Conservation (phyloP, 2,797 vertebrate species). For the Staurois parvus region DNA sequence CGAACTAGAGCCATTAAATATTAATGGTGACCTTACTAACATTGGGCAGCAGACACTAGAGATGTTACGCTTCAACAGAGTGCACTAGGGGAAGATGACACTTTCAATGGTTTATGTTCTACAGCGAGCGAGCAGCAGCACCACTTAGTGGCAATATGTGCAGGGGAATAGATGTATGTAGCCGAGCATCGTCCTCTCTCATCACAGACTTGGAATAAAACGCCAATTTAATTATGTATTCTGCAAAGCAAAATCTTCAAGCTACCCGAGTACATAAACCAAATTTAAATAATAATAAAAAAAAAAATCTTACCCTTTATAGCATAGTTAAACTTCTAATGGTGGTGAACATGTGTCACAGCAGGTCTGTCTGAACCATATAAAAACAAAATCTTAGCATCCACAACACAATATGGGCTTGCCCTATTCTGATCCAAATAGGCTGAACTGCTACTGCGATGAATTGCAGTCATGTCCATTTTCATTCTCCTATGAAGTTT, state of each 20-base stretch:
- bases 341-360: too few species aligned
- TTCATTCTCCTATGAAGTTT: too few species aligned
- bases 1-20: conserved; percentile 59
- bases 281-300: too few species aligned
- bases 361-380: too few species aligned
- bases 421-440: too few species aligned
- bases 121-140: conserved; percentile 10
- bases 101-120: conserved; percentile 43
- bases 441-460: too few species aligned
- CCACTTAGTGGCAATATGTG: conserved; percentile 19
- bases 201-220: background rate
- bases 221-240: background rate
- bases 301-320: too few species aligned
- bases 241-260: background rate
- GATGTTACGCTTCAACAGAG: conserved; percentile 51
- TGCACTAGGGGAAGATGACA: conserved; percentile 47
- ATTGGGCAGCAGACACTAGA: conserved; percentile 60
- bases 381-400: too few species aligned
- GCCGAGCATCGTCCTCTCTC: background rate
- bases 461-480: too few species aligned
- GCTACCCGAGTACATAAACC: too few species aligned
- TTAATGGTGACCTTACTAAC: conserved; percentile 63
- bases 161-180: background rate
- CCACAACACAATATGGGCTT: too few species aligned
- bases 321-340: too few species aligned